Conservation (phyloP, 2,113 vertebrate genomes). For the Muntiacus reevesi region DNA sequence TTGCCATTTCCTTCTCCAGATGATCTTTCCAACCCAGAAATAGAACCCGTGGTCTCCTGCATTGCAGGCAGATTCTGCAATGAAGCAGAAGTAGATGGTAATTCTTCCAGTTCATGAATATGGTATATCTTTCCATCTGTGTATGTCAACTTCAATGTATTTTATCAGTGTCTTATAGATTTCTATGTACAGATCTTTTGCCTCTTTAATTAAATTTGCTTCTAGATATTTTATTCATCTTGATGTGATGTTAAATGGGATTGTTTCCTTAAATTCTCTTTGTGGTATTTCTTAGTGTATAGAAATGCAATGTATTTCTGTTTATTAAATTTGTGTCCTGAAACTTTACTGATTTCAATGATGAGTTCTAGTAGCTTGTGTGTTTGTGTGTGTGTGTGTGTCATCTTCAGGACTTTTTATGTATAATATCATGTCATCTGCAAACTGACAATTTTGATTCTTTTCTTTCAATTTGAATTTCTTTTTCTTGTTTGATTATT, state of each 20-base stretch:
- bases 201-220: not conserved
- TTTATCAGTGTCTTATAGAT: not conserved
- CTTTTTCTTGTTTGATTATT: not conserved
- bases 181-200: not conserved
- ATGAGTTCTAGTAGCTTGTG: not conserved
- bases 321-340: not conserved
- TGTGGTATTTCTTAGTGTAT: not conserved
- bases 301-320: not conserved
- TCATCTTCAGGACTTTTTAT: not conserved
- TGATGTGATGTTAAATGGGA: not conserved
- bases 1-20: not conserved
- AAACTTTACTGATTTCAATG: not conserved
- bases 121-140: not conserved
- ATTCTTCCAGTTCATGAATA: not conserved
- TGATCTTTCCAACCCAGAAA: not conserved
- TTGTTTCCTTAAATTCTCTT: not conserved
- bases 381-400: too few relatives aligned
- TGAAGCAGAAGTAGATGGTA: not conserved
- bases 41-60: accelerated
- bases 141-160: not conserved
- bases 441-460: not conserved
- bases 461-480: not conserved
- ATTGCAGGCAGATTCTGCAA: not conserved
- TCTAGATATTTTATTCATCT: not conserved
- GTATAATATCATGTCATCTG: not conserved